phyloP scores from a whole-genome alignment of 2,797 vertebrate species.

The Hozukius guyotensis region DNA sequence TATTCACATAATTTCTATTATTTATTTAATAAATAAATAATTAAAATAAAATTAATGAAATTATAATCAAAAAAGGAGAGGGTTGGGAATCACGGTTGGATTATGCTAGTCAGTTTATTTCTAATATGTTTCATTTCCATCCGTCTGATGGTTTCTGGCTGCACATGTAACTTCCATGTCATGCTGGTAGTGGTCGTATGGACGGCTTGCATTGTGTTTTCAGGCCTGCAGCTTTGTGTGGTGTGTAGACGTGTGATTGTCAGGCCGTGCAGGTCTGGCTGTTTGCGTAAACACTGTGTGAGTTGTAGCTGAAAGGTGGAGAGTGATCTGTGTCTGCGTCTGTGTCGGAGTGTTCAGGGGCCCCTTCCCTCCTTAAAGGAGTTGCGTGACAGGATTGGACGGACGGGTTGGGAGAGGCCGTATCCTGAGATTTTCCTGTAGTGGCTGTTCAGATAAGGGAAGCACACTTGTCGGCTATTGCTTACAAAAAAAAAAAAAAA shows the following conservation, averaged over 20 bases:
- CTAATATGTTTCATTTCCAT: background rate
- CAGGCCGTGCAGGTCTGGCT: background rate
- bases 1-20: too few species aligned
- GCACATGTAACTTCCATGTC: background rate
- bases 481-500: constrained; percentile 49
- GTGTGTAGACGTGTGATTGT: background rate
- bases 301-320: constrained; percentile 13
- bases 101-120: background rate
- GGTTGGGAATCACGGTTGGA: too few species aligned
- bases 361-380: constrained; percentile 42
- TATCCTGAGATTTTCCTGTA: constrained; percentile 79
- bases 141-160: background rate
- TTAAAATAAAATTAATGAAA: rapidly evolving
- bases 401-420: constrained; percentile 67
- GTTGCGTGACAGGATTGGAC: constrained; percentile 76
- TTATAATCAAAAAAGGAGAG: too few species aligned
- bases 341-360: constrained; percentile 4
- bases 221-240: background rate
- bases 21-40: too few species aligned
- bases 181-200: background rate
- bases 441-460: constrained; percentile 74
- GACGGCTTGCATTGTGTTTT: background rate
- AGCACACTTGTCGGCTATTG: constrained; percentile 60
- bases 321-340: background rate
- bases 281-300: constrained; percentile 21